Conservation (phyloP, 2,888 invertebrate species). For the Autographa pulchrina region DNA sequence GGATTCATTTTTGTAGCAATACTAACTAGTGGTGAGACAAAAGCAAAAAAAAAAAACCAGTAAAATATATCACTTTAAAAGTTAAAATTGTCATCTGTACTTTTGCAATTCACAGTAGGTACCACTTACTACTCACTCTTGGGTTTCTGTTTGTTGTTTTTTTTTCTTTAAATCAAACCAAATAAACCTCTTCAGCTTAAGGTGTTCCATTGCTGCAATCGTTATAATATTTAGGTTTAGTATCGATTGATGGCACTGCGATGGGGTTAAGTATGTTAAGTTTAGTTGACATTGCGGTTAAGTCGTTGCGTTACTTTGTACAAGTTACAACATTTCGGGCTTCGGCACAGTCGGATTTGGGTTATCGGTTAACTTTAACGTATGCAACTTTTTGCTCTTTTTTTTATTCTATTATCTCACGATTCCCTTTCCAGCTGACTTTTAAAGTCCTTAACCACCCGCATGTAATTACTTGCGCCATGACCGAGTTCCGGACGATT, state of each 20-base stretch:
- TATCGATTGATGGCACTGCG: conserved; percentile 34
- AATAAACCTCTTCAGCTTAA: too few relatives aligned
- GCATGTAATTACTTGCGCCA: conserved; percentile 61
- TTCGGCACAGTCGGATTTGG: neutral
- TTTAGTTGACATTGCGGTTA: conserved; percentile 41
- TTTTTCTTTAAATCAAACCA: too few relatives aligned
- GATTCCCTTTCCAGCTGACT: conserved; percentile 19
- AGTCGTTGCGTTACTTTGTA: conserved; percentile 23
- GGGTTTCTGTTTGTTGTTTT: too few relatives aligned
- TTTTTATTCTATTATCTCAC: neutral
- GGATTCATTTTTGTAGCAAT: too few relatives aligned
- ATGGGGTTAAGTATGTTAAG: conserved; percentile 27
- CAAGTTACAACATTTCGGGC: neutral
- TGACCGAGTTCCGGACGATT: conserved; percentile 70
- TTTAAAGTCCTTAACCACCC: conserved; percentile 54
- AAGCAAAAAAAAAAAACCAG: too few relatives aligned
- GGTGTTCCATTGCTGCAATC: conserved; percentile 1
- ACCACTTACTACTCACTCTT: too few relatives aligned
- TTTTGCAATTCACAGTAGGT: too few relatives aligned
- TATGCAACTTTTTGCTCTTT: neutral
- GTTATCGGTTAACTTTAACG: too few relatives aligned
- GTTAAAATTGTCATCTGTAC: too few relatives aligned
- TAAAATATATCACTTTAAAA: too few relatives aligned
- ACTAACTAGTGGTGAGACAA: too few relatives aligned
- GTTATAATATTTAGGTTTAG: conserved; percentile 38